Base-by-base conservation (phyloP, 2,113 vertebrate species). In the Sorex araneus region DNA sequence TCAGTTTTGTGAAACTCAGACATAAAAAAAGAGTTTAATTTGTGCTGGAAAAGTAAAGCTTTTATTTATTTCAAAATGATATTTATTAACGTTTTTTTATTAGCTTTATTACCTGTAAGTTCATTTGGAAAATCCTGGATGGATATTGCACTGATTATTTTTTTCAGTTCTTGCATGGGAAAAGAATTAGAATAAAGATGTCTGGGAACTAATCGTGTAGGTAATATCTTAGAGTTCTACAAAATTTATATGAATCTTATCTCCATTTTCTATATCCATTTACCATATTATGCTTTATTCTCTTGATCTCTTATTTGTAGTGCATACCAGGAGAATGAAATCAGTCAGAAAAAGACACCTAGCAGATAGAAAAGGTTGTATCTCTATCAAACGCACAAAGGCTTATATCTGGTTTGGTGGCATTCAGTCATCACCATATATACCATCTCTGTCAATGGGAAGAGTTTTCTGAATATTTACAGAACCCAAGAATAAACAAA, bases 1-100 rank as follows among this genome's bases (percentile, higher is more conserved):
- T 91, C 82, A 89, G 0, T 97, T 87, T 93, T 94, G 75, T 95
- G 78, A 78, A 34, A 3, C 0, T 85, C 8, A 91, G 88, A 87
- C 47, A 87, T 83, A 45, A 95, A 94, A 92, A 40, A 92, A 80
- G 47, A 94, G 36, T 94, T 94, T 94, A 60, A 45, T 34, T 73
- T 57, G 83, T 34, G 95, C 63, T 91, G 85, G 30, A 90, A 94
- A 83, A 87, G 36, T 23, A 88, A 94, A 83, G 18, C 1, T 84
- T 75, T 77, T 92, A 87, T 88, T 76, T 84, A 19, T 82, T 45
- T 34, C 63, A 66, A 93, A 90, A 82, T 73, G 84, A 67, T 71
- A 78, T 45, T 89, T 90, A 47, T 45, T 89, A 43, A 63, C 79
- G 82, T 93, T 19, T 91, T 4, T 89, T 60, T 60, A 50, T 50